Percentiles rank a stretch among this genome's conserved stretches.
Evolutionary conservation across 2,113 vertebrate species (phyloP).

Genomic region (Shinisaurus crocodilurus): DNA sequence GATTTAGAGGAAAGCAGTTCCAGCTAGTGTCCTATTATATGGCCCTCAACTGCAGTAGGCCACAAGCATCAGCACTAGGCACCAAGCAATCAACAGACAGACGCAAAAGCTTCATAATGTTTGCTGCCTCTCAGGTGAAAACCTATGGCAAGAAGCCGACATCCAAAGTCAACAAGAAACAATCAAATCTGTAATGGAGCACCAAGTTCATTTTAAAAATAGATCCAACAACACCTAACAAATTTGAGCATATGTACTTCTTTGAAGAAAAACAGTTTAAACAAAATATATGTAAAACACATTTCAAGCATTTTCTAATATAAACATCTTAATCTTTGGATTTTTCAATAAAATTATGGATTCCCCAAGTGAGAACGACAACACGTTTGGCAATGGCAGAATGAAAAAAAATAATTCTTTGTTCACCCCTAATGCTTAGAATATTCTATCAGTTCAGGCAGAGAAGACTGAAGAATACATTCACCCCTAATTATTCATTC

Average conservation of each 20-base stretch:
- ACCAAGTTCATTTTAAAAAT: background rate
- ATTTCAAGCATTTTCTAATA: background rate
- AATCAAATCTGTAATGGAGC: background rate
- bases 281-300: background rate
- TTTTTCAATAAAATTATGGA: background rate
- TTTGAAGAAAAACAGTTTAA: background rate
- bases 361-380: background rate
- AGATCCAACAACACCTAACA: background rate
- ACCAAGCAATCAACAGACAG: background rate
- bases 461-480: background rate
- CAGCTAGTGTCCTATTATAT: background rate
- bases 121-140: background rate
- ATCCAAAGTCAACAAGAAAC: background rate
- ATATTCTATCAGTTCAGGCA: background rate
- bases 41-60: background rate
- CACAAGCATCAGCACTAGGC: background rate
- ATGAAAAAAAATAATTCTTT: background rate
- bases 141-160: background rate
- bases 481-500: background rate
- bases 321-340: background rate
- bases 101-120: background rate
- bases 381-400: background rate
- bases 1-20: background rate
- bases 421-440: background rate
- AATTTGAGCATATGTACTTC: background rate